phyloP scores from a whole-genome alignment of 2,113 vertebrate genomes.

The Periophthalmus modestus region DNA sequence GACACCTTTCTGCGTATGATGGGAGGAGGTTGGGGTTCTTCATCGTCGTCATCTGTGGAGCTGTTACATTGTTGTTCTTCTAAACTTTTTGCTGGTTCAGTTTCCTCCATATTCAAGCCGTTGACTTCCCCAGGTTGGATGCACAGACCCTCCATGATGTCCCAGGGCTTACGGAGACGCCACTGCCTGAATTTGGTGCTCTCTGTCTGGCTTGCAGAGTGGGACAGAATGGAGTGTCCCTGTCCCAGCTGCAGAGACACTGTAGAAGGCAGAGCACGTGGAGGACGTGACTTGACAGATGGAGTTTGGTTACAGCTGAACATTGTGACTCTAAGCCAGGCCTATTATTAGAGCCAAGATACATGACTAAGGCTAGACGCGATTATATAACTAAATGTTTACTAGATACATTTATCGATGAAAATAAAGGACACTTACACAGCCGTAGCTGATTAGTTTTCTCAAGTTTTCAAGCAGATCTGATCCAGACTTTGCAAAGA shows the following conservation, averaged over 20 bases:
- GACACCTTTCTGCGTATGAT: conserved; percentile 87
- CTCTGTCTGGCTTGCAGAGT: conserved; percentile 75
- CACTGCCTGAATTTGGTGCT: conserved; percentile 43
- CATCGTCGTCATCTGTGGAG: conserved; percentile 81
- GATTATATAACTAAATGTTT: conserved; percentile 45
- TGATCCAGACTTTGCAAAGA: neutral
- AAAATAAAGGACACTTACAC: neutral
- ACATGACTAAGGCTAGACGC: conserved; percentile 56
- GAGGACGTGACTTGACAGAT: conserved; percentile 82
- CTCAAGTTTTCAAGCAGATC: neutral
- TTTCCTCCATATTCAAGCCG: conserved; percentile 62
- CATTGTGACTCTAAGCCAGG: conserved; percentile 83
- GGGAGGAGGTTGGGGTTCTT: conserved; percentile 65
- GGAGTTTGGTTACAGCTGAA: conserved; percentile 91
- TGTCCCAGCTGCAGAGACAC: conserved; percentile 80
- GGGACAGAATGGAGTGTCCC: conserved; percentile 70
- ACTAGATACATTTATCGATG: conserved; percentile 15
- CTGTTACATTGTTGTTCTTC: conserved; percentile 72
- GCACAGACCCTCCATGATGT: conserved; percentile 78
- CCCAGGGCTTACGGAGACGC: conserved; percentile 58
- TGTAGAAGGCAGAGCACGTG: conserved; percentile 78
- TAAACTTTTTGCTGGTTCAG: conserved; percentile 54
- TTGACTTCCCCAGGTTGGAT: conserved; percentile 54
- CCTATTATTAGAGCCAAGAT: conserved; percentile 90
- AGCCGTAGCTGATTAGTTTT: neutral